These are phyloP conservation scores for Brachionus calyciflorus DNA, from an alignment of 1,140 invertebrate genomes.

Conservation along the genomic window DNA sequence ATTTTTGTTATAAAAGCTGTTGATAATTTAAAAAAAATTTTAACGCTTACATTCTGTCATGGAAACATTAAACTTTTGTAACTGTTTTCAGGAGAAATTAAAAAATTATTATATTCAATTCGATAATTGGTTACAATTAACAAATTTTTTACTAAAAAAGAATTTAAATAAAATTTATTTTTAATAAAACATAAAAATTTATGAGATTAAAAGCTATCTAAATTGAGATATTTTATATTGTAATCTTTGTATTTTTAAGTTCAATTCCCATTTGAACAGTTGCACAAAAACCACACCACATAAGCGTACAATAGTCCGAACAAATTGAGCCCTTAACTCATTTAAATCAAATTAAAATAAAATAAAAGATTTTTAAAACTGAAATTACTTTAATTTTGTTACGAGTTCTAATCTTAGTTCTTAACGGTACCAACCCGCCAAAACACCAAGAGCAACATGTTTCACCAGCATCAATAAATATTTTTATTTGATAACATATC, in stretches of 20 bases:
- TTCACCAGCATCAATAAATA: constrained; percentile 29
- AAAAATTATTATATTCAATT: too few relatives aligned
- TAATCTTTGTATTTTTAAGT: constrained; percentile 17
- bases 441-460: constrained; percentile 14
- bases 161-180: too few relatives aligned
- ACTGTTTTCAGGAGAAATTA: too few relatives aligned
- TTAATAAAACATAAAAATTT: too few relatives aligned
- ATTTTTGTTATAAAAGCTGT: too few relatives aligned
- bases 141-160: too few relatives aligned
- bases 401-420: constrained; percentile 13
- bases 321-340: constrained; percentile 32
- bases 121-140: too few relatives aligned
- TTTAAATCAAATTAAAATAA: neutral
- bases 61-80: too few relatives aligned
- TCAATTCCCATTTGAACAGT: constrained; percentile 26
- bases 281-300: constrained; percentile 27
- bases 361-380: neutral
- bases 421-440: constrained; percentile 24
- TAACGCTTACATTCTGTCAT: too few relatives aligned
- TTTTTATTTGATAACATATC: constrained; percentile 22
- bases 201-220: too few relatives aligned
- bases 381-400: constrained; percentile 25
- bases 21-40: too few relatives aligned
- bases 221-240: too few relatives aligned
- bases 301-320: neutral